Evolutionary conservation across 2,888 invertebrate genomes (phyloP), one percentile per base, ranked within the genome.

Genomic region (Pammene fasciana): DNA sequence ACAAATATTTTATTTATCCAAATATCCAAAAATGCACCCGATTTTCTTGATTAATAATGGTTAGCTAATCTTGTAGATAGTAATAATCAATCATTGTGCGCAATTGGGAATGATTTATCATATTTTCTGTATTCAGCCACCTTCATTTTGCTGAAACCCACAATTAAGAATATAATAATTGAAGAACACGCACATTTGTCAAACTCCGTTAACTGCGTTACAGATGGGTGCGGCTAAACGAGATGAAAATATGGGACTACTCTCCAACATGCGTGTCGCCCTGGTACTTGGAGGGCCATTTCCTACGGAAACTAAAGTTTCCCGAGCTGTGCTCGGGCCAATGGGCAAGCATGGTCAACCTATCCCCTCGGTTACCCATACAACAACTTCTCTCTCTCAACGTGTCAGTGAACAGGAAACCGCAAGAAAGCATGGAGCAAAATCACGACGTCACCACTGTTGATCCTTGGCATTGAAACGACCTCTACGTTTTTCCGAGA

Each of bases 311-410:
- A 68, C 92, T 96, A 78, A 94, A 94, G 68, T 96, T 96, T 75
- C 94, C 95, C 36, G 95, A 95, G 73, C 93, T 96, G 0, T 96
- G 96, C 79, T 93, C 95, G 5, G 96, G 96, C 0, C 96, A 96
- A 76, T 96, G 96, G 96, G 96, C 96, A 26, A 96, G 96, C 75
- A 95, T 96, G 95, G 93, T 94, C 43, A 95, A 95, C 75, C 86
- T 96, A 4, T 93, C 95, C 0, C 95, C 95, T 0, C 88, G 96
- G 54, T 82, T 96, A 13, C 94, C 95, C 0, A 87, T 95, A 73
- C 91, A 93, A 67, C 93, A 93, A 64, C 84, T 93, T 0, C 74
- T 93, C 36, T 91, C 93, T 3, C 83, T 93, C 10, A 93, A 93
- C 72, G 89, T 93, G 3, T 88, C 92, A 13, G 92, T 93, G 2